These are phyloP conservation scores for Microchrysa polita DNA, from an alignment of 2,888 invertebrate genomes.

Conservation along the genomic window DNA sequence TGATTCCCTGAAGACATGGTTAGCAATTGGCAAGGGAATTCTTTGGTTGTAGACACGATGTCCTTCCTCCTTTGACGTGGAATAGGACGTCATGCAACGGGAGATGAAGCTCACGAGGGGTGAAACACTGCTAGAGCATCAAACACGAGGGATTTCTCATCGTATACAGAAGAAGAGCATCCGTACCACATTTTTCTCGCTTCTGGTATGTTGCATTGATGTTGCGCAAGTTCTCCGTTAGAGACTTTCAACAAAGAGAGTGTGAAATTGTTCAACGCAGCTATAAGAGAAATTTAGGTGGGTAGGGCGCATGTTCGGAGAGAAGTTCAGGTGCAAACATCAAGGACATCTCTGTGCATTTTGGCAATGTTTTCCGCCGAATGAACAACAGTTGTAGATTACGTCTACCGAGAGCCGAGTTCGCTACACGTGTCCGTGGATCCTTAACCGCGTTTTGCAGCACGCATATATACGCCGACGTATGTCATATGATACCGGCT, in stretches of 20 bases:
- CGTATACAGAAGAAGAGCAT: slow-evolving; percentile 30
- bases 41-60: background rate
- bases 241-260: slow-evolving; percentile 25
- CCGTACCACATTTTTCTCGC: background rate
- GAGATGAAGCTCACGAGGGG: slow-evolving; percentile 23
- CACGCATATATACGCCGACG: background rate
- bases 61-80: slow-evolving; percentile 24
- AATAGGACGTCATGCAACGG: background rate
- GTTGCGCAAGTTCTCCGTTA: background rate
- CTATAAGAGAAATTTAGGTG: slow-evolving; percentile 16
- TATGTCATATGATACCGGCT: slow-evolving; percentile 38
- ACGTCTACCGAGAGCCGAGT: slow-evolving; percentile 38
- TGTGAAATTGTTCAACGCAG: background rate
- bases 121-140: slow-evolving; percentile 15
- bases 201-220: slow-evolving; percentile 8
- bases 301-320: slow-evolving; percentile 17
- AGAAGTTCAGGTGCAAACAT: slow-evolving; percentile 24
- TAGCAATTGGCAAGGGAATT: slow-evolving; percentile 41
- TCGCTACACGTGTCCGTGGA: slow-evolving; percentile 43
- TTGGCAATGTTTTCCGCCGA: slow-evolving; percentile 47
- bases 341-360: slow-evolving; percentile 47
- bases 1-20: slow-evolving; percentile 35
- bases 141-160: slow-evolving; percentile 35
- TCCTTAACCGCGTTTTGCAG: slow-evolving; percentile 20
- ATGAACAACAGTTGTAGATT: slow-evolving; percentile 46